Percentiles rank a stretch among this genome's conserved stretches.
Conservation (phyloP, 2,797 vertebrate species). For the Pangasius macronema region DNA sequence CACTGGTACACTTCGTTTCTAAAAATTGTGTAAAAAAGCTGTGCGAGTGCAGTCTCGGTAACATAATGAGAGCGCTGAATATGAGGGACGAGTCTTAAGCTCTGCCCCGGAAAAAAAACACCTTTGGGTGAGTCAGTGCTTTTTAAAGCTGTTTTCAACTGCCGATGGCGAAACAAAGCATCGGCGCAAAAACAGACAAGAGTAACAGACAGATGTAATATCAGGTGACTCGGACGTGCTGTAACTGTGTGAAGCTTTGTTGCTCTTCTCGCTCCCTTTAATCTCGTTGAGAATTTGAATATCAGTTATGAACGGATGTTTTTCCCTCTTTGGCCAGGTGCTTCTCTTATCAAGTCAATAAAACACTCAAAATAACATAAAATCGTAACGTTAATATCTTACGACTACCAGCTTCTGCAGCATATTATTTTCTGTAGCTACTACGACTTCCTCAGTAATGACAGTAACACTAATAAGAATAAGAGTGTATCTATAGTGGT, state of each 20-base stretch:
- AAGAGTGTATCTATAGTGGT: no score
- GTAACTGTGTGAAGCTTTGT: background rate
- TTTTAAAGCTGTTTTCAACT: background rate
- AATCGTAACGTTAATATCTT: no score
- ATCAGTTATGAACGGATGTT: background rate
- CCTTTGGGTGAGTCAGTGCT: background rate
- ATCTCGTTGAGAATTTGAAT: background rate
- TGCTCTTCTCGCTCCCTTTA: background rate
- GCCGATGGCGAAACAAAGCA: background rate
- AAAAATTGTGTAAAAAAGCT: background rate
- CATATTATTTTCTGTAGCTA: background rate
- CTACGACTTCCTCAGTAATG: background rate
- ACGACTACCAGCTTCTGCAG: background rate
- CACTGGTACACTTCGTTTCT: background rate
- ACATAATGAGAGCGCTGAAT: background rate
- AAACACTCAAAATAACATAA: background rate
- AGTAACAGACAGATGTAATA: background rate
- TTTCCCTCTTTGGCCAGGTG: no score
- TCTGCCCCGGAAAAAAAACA: background rate
- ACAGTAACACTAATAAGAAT: no score
- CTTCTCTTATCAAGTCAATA: background rate
- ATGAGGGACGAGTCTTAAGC: background rate
- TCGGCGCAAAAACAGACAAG: background rate
- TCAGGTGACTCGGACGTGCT: background rate
- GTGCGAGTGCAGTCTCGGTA: background rate